Base-by-base conservation (phyloP, 2,113 vertebrate species). In the Stigmatopora nigra region DNA sequence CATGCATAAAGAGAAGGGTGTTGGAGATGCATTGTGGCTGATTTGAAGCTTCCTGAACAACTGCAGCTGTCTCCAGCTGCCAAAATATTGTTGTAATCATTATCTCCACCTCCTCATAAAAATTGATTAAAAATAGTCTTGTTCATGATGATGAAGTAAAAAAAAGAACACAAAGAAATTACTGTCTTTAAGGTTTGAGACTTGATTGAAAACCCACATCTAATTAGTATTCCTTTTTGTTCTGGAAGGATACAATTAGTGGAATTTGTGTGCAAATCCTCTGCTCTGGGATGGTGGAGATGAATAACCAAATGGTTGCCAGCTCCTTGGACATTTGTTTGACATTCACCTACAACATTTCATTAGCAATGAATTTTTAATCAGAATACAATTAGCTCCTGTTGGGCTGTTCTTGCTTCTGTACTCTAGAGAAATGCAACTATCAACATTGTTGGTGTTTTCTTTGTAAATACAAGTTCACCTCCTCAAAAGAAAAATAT, bases 281-380 rank as follows among this genome's bases (percentile, higher is more conserved):
- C 48, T 68, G 72, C 74, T 72, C 61, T 65, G 25, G 75, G 66
- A 82, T 64, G 73, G 65, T 41, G 71, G 75, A 71, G 72, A 78
- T 55, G 86, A 88, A 85, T 84, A 74, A 80, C 68, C 74, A 88
- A 88, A 83, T 73, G 77, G 77, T 63, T 47, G 62, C 66, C 77
- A 46, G 31, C 74, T 86, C 78, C 80, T 72, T 52, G 76, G 81
- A 83, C 79, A 76, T 80, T 88, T 89, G 82, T 90, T 82, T 81
- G 81, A 89, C 87, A 90, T 87, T 81, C 84, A 72, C 75, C 64
- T 72, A 85, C 82, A 71, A 72, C 17, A 66, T 75, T 84, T 49
- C 69, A 71, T 75, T 86, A 78, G 67, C 65, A 86, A 86, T 84
- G 61, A 88, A 83, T 87, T 89, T 88, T 87, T 88, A 87, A 89